Conservation (phyloP, 1,140 invertebrate genomes). For the Lepidostoma basale region DNA sequence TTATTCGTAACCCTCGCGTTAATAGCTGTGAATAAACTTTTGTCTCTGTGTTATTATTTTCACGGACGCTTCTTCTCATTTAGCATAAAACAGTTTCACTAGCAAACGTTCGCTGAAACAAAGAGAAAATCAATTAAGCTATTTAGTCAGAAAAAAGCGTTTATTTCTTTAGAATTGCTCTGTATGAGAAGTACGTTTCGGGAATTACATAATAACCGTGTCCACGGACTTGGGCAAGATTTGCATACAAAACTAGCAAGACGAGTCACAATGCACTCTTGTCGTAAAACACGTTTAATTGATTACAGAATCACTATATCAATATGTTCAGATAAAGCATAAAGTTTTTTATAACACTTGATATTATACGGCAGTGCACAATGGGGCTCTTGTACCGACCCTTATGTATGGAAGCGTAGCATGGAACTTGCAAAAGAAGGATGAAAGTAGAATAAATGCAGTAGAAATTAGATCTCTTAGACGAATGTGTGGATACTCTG, state of each 20-base stretch:
- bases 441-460: too few relatives aligned
- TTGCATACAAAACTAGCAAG: neutral
- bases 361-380: too few relatives aligned
- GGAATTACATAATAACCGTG: neutral
- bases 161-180: neutral
- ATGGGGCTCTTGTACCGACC: too few relatives aligned
- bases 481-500: too few relatives aligned
- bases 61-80: neutral
- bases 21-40: too few relatives aligned
- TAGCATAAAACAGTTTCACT: conserved; percentile 14
- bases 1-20: too few relatives aligned
- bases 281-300: neutral
- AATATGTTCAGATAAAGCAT: too few relatives aligned
- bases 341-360: too few relatives aligned
- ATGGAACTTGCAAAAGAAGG: too few relatives aligned
- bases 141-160: neutral
- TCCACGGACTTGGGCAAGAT: neutral
- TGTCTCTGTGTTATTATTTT: neutral
- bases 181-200: conserved; percentile 1
- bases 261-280: neutral
- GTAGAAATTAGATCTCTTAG: too few relatives aligned
- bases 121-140: conserved; percentile 16
- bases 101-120: neutral
- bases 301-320: too few relatives aligned
- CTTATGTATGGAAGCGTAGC: too few relatives aligned